phyloP scores from a whole-genome alignment of 2,888 invertebrate species.

The Ichneumoninae sp. region DNA sequence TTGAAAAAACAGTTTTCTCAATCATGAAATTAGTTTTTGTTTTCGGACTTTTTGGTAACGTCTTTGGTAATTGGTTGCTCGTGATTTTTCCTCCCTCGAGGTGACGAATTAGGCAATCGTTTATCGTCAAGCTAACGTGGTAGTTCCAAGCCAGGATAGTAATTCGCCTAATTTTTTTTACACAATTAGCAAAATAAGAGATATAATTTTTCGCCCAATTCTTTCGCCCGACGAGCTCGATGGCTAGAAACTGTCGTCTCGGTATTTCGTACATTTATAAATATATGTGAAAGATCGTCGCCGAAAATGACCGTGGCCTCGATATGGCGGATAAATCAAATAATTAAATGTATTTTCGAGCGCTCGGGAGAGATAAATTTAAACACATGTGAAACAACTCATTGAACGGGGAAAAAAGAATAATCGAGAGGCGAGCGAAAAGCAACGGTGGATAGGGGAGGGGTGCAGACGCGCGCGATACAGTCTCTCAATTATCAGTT shows the following conservation, averaged over 20 bases:
- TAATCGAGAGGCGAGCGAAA: conserved; percentile 1
- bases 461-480: not conserved
- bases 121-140: not conserved
- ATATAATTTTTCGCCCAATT: not conserved
- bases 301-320: not conserved
- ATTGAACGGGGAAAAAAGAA: conserved; percentile 21
- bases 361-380: conserved; percentile 22
- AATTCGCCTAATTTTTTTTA: not conserved
- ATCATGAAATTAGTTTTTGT: not conserved
- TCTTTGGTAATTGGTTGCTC: not conserved
- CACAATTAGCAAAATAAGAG: not conserved
- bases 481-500: not conserved
- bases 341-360: conserved; percentile 37
- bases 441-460: not conserved
- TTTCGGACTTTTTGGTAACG: not conserved
- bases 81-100: not conserved
- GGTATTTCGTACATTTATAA: conserved; percentile 11
- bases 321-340: conserved; percentile 26
- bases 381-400: conserved; percentile 4
- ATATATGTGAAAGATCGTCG: not conserved
- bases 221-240: not conserved
- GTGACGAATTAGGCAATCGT: not conserved
- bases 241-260: not conserved
- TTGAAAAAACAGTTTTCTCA: not conserved
- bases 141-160: not conserved